These are phyloP conservation scores for Setophaga kirtlandii DNA, from an alignment of 2,113 vertebrate genomes.

Conservation along the genomic window DNA sequence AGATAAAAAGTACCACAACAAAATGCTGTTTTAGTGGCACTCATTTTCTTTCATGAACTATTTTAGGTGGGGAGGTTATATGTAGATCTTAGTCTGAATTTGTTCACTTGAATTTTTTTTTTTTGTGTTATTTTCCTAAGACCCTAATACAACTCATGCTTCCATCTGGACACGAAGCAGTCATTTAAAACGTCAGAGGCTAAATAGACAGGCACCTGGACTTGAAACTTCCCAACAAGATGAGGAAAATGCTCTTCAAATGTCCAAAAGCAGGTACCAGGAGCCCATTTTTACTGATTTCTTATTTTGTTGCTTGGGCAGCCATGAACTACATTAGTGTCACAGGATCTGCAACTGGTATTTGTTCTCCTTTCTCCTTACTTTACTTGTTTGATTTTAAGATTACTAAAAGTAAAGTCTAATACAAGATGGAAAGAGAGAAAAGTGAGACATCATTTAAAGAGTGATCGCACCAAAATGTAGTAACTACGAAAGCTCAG, in stretches of 20 bases:
- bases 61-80: neutral
- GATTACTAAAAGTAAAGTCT: neutral
- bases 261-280: conserved; percentile 65
- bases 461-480: neutral
- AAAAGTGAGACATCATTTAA: neutral
- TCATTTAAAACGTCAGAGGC: conserved; percentile 72
- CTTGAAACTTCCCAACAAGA: conserved; percentile 24
- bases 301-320: neutral
- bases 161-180: conserved; percentile 51
- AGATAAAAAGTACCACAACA: neutral
- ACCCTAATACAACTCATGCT: conserved; percentile 3
- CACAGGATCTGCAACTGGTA: neutral
- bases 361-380: neutral
- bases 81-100: neutral
- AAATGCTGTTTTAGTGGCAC: neutral
- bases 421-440: neutral
- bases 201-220: conserved; percentile 52
- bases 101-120: neutral
- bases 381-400: neutral
- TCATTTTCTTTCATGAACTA: neutral
- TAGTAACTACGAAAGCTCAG: neutral
- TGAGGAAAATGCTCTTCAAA: conserved; percentile 10
- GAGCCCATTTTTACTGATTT: neutral
- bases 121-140: conserved; percentile 20
- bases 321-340: neutral